Evolutionary conservation across 2,888 invertebrate genomes (phyloP), one percentile per base, ranked within the genome.

Genomic region (Dromius quadrimaculatus): DNA sequence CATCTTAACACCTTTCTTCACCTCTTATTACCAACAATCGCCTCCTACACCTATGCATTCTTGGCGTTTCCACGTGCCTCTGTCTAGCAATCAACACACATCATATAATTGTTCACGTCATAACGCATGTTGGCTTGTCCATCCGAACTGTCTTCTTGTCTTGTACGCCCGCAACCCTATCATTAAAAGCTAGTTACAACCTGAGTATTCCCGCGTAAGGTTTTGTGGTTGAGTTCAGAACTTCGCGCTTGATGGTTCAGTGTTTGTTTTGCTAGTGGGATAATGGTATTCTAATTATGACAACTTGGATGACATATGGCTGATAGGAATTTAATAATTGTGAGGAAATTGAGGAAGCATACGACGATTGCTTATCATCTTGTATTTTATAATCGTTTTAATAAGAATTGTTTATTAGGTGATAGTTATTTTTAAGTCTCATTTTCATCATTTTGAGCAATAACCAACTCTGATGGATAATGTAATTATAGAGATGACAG

Each of bases 121-220:
- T 13, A 15, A 11, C 34, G 57, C 32, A 28, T 57, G 57, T 61
- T 38, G 17, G n/a, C 38, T 17, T 6, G 5, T 13, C 59, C 15
- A 43, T n/a, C n/a, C 43, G 17, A n/a, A 43, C 43, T 43, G 9
- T 43, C 43, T 43, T 43, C 17, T 17, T 15, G 19, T 28, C 4
- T n/a, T 28, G 28, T 3, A 28, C 28, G 8, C 4, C n/a, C 28
- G 28, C 17, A 43, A 43, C 43, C 43, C 19, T 13, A 38, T 34
- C 61, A 61, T 36, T 36, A 38, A 34, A 34, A 61, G 28, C 34
- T 17, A 34, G 61, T 61, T 61, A 57, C 11, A 45, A 15, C 45
- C 15, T 45, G 45, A 15, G 13, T 45, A 2, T 2, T 15, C 45
- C 2, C 15, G 1, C 2, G 17, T 6, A 15, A 15, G 13, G 13